These are phyloP conservation scores for Onthophagus taurus DNA, from an alignment of 1,140 invertebrate genomes.

Conservation along the genomic window DNA sequence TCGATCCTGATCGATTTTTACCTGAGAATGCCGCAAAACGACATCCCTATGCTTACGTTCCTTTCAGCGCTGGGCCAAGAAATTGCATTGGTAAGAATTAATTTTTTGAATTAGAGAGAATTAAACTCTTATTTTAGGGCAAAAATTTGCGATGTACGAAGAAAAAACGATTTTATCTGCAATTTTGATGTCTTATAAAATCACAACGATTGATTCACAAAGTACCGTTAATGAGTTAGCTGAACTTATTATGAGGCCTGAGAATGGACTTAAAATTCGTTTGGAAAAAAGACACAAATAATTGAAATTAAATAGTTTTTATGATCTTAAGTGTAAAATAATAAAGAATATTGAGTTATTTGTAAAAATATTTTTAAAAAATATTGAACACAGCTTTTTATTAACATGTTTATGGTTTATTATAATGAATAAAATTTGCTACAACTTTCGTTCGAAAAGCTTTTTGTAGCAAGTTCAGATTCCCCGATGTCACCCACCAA, in stretches of 20 bases:
- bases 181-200: constrained; percentile 27
- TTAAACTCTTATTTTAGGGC: constrained; percentile 26
- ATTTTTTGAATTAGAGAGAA: not conserved
- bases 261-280: constrained; percentile 10
- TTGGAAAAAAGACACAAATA: constrained; percentile 4
- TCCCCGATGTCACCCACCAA: too few species aligned
- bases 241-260: constrained; percentile 6
- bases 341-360: too few species aligned
- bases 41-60: constrained; percentile 7
- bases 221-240: constrained; percentile 9
- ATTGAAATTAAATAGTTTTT: too few species aligned
- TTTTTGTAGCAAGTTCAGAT: too few species aligned
- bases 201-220: constrained; percentile 17
- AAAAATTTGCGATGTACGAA: constrained; percentile 41
- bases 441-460: too few species aligned
- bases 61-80: constrained; percentile 11
- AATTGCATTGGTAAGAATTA: constrained; percentile 7
- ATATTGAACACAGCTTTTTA: too few species aligned
- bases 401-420: not conserved
- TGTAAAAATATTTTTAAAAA: too few species aligned
- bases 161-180: constrained; percentile 38
- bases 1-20: constrained; percentile 30
- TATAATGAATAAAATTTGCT: too few species aligned
- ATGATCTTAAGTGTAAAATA: too few species aligned
- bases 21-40: constrained; percentile 1